Conservation (phyloP, 2,113 vertebrate species). For the Platichthys stellatus region DNA sequence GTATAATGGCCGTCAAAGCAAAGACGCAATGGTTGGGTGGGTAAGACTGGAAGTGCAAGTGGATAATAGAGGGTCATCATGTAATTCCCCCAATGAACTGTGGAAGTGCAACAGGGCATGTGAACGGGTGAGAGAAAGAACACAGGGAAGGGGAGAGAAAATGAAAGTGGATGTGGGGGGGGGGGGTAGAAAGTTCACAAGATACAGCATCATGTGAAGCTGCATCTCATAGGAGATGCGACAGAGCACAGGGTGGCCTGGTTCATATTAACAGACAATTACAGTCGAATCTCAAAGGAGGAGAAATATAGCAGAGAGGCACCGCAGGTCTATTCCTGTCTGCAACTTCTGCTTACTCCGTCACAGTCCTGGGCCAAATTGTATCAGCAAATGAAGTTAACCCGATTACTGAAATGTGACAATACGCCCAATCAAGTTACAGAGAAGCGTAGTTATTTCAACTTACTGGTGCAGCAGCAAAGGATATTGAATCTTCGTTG, state of each 20-base stretch:
- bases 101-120: not conserved
- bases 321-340: conserved; percentile 59
- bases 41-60: conserved; percentile 38
- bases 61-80: conserved; percentile 62
- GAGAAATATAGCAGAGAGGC: conserved; percentile 49
- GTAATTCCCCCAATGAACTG: conserved; percentile 58
- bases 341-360: conserved; percentile 39
- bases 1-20: conserved; percentile 6
- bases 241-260: conserved; percentile 68
- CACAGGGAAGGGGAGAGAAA: not conserved
- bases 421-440: not conserved
- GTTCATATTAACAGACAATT: conserved; percentile 79
- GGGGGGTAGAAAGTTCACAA: conserved; percentile 9
- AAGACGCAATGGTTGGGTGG: conserved; percentile 18
- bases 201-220: conserved; percentile 42
- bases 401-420: conserved; percentile 4
- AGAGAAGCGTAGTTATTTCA: not conserved
- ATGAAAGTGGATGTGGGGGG: not conserved
- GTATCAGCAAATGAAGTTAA: conserved; percentile 24
- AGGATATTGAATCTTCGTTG: no score
- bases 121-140: not conserved
- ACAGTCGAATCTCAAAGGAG: conserved; percentile 68
- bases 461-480: no score
- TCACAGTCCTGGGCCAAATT: conserved; percentile 17
- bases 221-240: conserved; percentile 43